Percentiles rank a stretch among this genome's conserved stretches.
Conservation (phyloP, 2,113 vertebrate genomes). For the Gnathonemus longibarbis region DNA sequence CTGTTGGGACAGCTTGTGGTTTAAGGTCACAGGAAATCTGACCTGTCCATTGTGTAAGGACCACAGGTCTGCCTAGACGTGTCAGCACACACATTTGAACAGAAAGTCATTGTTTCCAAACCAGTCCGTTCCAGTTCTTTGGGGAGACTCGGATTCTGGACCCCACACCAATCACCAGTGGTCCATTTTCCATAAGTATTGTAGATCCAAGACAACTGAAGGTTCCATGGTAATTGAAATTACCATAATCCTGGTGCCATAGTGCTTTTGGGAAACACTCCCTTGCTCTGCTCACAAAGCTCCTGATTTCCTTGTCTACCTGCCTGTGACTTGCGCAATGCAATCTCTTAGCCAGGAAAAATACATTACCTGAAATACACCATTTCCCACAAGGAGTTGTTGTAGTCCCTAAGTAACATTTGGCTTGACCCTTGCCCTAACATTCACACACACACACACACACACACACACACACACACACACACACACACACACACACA, state of each 20-base stretch:
- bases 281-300: neutral
- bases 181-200: neutral
- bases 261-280: neutral
- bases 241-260: neutral
- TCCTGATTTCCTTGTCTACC: neutral
- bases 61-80: neutral
- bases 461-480: neutral
- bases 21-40: conserved; percentile 1
- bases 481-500: neutral
- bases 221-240: neutral
- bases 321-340: neutral
- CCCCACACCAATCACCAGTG: neutral
- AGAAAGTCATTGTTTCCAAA: conserved; percentile 1
- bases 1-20: conserved; percentile 1
- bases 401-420: neutral
- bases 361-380: neutral
- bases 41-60: neutral
- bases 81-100: neutral
- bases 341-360: neutral
- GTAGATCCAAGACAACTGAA: neutral
- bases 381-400: neutral
- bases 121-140: neutral
- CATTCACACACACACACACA: neutral
- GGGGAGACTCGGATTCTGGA: neutral
- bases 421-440: neutral